These are phyloP conservation scores for Xestia c-nigrum DNA, from an alignment of 2,888 invertebrate genomes.

Conservation along the genomic window DNA sequence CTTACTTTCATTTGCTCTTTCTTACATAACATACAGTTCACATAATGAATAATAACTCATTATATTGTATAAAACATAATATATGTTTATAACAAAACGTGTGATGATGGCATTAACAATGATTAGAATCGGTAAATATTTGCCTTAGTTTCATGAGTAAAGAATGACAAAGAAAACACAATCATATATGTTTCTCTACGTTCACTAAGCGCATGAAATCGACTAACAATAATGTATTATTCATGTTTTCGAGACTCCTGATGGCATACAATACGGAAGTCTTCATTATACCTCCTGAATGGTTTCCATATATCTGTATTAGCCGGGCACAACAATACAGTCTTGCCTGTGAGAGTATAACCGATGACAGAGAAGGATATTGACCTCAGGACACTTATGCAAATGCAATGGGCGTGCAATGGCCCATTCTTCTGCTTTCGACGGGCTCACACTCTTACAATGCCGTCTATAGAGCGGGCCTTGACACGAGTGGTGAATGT, in stretches of 20 bases:
- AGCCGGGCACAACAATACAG: slow-evolving; percentile 54
- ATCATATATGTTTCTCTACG: slow-evolving; percentile 28
- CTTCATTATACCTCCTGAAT: slow-evolving; percentile 57
- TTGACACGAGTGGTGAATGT: slow-evolving; percentile 53
- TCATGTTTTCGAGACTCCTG: slow-evolving; percentile 37
- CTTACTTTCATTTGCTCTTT: slow-evolving; percentile 46
- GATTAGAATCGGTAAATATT: slow-evolving; percentile 23
- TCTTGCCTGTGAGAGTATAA: slow-evolving; percentile 65
- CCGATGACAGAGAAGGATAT: slow-evolving; percentile 77
- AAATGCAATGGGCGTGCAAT: slow-evolving; percentile 81
- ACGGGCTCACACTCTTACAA: slow-evolving; percentile 69
- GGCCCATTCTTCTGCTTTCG: slow-evolving; percentile 83
- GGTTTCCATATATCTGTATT: slow-evolving; percentile 53
- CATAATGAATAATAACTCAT: not conserved
- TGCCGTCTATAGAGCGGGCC: slow-evolving; percentile 46
- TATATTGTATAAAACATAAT: not conserved
- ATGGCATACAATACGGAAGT: slow-evolving; percentile 44
- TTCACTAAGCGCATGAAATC: slow-evolving; percentile 33
- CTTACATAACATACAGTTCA: slow-evolving; percentile 34
- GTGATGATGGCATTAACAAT: not conserved
- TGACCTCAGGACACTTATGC: slow-evolving; percentile 84
- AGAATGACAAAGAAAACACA: slow-evolving; percentile 42
- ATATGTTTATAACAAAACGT: slow-evolving; percentile 14
- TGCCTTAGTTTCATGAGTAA: slow-evolving; percentile 17
- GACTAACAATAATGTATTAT: slow-evolving; percentile 42